phyloP scores from a whole-genome alignment of 2,113 vertebrate genomes.

The Rhineura floridana region DNA sequence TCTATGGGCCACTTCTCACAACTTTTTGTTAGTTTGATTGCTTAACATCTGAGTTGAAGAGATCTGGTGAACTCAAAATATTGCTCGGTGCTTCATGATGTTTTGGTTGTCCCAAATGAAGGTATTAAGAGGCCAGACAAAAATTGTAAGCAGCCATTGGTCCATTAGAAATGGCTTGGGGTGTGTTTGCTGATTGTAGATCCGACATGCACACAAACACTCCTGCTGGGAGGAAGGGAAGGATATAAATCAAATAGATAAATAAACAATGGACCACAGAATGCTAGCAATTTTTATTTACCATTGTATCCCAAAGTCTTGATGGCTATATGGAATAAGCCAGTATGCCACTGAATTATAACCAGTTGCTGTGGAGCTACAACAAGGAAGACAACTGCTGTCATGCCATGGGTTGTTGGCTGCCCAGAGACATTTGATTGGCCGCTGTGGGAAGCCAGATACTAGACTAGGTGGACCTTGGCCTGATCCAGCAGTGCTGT shows the following conservation, averaged over 20 bases:
- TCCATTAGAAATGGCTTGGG: too few species aligned
- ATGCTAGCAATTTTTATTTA: too few species aligned
- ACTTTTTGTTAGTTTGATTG: too few species aligned
- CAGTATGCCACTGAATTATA: neutral
- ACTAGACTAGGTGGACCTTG: neutral
- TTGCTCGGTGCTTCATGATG: neutral
- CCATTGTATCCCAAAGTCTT: neutral
- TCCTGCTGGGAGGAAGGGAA: too few species aligned
- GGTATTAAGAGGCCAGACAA: too few species aligned
- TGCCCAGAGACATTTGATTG: neutral
- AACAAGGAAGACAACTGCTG: neutral
- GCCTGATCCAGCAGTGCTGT: neutral
- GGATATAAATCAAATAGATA: too few species aligned
- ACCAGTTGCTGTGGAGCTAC: neutral
- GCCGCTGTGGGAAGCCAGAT: neutral
- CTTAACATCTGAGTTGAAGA: too few species aligned
- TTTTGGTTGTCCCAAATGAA: neutral
- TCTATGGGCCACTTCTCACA: too few species aligned
- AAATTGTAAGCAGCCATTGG: too few species aligned
- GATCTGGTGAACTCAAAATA: neutral
- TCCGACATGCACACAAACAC: too few species aligned
- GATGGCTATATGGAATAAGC: neutral
- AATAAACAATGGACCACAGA: too few species aligned
- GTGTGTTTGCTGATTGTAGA: too few species aligned
- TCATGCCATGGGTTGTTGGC: neutral